Evolutionary conservation across 2,113 vertebrate genomes (phyloP).

Genomic region (Rhinoderma darwinii): DNA sequence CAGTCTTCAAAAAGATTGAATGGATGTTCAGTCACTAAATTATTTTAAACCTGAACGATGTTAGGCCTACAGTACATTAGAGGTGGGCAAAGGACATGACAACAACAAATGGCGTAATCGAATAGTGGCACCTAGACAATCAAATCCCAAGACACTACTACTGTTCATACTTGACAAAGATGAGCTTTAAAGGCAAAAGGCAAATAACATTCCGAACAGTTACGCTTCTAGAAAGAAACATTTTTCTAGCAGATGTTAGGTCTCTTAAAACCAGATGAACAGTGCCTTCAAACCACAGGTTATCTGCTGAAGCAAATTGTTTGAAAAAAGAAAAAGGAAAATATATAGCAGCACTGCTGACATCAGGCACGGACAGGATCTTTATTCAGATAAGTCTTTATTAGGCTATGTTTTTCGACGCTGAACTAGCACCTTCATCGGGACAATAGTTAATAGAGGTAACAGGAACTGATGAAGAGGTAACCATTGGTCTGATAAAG

Average conservation of each 20-base stretch:
- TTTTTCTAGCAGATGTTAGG: slow-evolving; percentile 7
- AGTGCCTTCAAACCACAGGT: not conserved
- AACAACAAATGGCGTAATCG: not conserved
- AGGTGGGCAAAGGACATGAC: not conserved
- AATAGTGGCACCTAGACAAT: not conserved
- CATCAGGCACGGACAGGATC: no score
- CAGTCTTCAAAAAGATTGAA: slow-evolving; percentile 7
- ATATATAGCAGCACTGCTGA: no score
- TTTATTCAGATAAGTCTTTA: no score
- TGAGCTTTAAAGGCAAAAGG: not conserved
- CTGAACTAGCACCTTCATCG: no score
- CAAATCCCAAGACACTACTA: not conserved
- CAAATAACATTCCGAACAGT: not conserved
- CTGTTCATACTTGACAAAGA: slow-evolving; percentile 3
- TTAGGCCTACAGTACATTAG: not conserved
- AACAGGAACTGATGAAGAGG: no score
- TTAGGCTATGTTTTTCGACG: no score
- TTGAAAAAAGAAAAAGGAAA: no score
- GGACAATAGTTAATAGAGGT: no score
- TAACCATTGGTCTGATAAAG: no score
- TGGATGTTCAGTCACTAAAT: not conserved
- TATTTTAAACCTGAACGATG: not conserved
- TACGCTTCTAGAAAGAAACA: not conserved
- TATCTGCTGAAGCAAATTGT: no score
- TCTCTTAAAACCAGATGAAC: not conserved